phyloP scores from a whole-genome alignment of 2,113 vertebrate genomes.

The Nibea coibor region DNA sequence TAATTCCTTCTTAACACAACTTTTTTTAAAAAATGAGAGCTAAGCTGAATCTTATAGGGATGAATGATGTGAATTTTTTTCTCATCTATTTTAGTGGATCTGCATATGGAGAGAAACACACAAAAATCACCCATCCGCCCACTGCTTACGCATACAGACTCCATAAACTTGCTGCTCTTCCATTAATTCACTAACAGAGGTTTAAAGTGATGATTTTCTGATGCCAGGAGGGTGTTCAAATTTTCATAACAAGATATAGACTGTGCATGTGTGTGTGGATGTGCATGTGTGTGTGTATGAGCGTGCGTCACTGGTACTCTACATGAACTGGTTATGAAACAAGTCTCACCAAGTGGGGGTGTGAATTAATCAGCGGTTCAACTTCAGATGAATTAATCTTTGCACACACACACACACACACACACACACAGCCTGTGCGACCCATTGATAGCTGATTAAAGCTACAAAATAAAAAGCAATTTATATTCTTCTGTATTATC shows the following conservation, averaged over 20 bases:
- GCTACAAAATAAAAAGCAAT: background rate
- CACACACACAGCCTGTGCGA: background rate
- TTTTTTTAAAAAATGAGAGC: background rate
- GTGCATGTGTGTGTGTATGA: background rate
- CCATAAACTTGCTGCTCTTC: slow-evolving; percentile 15
- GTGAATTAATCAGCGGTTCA: slow-evolving; percentile 60
- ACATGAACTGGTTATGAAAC: slow-evolving; percentile 61
- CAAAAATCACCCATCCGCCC: background rate
- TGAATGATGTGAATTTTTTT: background rate
- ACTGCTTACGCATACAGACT: slow-evolving; percentile 9
- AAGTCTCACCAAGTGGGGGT: slow-evolving; percentile 33
- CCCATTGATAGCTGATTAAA: slow-evolving; percentile 7
- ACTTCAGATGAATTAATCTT: slow-evolving; percentile 29
- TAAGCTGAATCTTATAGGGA: background rate
- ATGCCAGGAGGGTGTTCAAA: slow-evolving; percentile 41
- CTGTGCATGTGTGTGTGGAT: slow-evolving; percentile 13
- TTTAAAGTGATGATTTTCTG: slow-evolving; percentile 34
- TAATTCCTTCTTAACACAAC: background rate
- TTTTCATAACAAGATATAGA: slow-evolving; percentile 35
- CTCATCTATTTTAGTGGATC: slow-evolving; percentile 13
- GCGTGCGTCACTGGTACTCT: slow-evolving; percentile 17
- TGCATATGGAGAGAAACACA: background rate
- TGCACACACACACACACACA: background rate
- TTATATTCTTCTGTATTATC: background rate
- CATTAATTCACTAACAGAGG: slow-evolving; percentile 27